A percentile compares a stretch with the other conserved stretches of the same genome.
Conservation (phyloP, 2,113 vertebrate species). For the Oncorhynchus tshawytscha region DNA sequence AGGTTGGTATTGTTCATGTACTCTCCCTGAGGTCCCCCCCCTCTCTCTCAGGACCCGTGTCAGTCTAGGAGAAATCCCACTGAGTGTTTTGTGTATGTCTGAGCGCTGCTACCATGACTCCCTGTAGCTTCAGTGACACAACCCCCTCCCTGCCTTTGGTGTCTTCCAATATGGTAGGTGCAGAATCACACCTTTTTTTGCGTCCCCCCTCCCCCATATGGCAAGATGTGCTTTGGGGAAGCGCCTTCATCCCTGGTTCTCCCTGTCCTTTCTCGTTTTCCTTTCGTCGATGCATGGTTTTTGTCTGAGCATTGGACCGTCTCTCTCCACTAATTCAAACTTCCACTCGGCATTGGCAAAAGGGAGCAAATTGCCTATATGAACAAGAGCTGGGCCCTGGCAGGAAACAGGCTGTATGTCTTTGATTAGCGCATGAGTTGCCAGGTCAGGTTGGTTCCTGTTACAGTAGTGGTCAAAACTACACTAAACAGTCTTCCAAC, state of each 20-base stretch:
- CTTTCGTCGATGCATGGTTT: background rate
- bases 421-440: background rate
- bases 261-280: background rate
- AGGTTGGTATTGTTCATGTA: background rate
- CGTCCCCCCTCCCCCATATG: constrained; percentile 18
- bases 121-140: background rate
- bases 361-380: background rate
- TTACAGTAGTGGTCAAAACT: background rate
- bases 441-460: background rate
- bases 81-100: constrained; percentile 14
- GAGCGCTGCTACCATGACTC: background rate
- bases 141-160: constrained; percentile 10
- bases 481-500: too few relatives aligned
- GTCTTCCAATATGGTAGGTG: constrained; percentile 36
- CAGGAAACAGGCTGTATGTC: background rate
- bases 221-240: background rate
- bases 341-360: background rate
- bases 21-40: background rate
- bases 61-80: background rate
- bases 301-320: background rate
- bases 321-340: background rate
- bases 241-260: too few relatives aligned
- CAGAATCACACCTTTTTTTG: constrained; percentile 28
- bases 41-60: background rate
- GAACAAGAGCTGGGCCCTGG: background rate